phyloP scores from a whole-genome alignment of 2,888 invertebrate genomes.

The Urechis unicinctus region DNA sequence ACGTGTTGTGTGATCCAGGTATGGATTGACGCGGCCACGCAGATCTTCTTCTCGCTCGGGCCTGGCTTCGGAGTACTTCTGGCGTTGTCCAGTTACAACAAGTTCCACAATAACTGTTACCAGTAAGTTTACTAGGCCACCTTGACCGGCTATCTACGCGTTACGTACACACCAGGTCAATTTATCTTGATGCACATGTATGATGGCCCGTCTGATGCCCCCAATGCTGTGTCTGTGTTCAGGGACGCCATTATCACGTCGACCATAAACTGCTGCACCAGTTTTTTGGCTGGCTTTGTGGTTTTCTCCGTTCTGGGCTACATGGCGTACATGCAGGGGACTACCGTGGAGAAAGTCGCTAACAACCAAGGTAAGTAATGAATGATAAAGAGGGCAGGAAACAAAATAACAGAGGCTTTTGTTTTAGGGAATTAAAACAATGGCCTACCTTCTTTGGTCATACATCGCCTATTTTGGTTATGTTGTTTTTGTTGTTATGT shows the following conservation, averaged over 20 bases:
- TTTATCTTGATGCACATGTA: neutral
- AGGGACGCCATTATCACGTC: slow-evolving; percentile 45
- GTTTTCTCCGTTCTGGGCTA: slow-evolving; percentile 50
- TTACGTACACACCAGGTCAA: neutral
- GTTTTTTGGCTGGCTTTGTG: slow-evolving; percentile 45
- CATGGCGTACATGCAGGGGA: slow-evolving; percentile 85
- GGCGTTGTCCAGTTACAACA: slow-evolving; percentile 87
- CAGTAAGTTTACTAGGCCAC: no score
- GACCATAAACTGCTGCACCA: slow-evolving; percentile 40
- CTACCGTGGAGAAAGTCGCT: slow-evolving; percentile 78
- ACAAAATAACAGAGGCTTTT: no score
- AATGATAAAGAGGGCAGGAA: neutral
- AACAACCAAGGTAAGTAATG: slow-evolving; percentile 61
- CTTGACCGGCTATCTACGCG: neutral
- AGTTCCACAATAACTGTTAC: slow-evolving; percentile 78
- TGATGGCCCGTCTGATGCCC: neutral
- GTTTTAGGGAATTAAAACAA: no score
- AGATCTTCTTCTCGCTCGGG: slow-evolving; percentile 88
- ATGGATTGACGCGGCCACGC: slow-evolving; percentile 90
- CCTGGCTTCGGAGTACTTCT: slow-evolving; percentile 87
- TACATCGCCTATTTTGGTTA: no score
- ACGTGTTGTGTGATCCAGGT: no score
- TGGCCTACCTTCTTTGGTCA: no score
- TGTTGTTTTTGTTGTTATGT: no score
- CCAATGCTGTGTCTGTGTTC: neutral